Evolutionary conservation across 2,888 invertebrate species (phyloP).

Genomic region (Eurois occulta): DNA sequence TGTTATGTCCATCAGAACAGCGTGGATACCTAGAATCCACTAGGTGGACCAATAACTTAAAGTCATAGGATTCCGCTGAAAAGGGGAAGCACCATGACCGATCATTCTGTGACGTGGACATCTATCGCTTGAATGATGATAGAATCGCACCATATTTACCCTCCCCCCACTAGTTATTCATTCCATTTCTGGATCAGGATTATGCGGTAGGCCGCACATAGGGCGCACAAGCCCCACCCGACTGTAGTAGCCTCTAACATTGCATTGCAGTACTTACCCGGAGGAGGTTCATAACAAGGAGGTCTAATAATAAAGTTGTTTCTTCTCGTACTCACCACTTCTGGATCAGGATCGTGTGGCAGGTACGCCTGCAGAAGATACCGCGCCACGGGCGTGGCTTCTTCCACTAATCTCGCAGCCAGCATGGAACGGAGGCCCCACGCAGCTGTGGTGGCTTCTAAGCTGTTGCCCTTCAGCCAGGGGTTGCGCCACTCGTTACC

Average conservation of each 20-base stretch:
- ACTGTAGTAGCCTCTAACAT: not conserved
- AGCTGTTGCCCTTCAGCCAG: constrained; percentile 83
- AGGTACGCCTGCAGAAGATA: constrained; percentile 80
- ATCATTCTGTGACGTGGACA: not conserved
- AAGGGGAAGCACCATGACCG: not conserved
- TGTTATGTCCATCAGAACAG: not conserved
- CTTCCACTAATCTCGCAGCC: constrained; percentile 79
- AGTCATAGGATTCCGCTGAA: not conserved
- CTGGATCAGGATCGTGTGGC: constrained; percentile 82
- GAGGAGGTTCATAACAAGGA: not conserved
- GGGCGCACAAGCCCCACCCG: not conserved
- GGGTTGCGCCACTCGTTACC: constrained; percentile 86
- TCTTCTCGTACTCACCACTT: constrained; percentile 77
- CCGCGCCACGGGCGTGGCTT: constrained; percentile 82
- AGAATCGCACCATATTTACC: not conserved
- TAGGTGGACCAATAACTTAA: not conserved
- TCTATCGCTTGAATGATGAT: not conserved
- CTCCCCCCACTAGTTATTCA: too few relatives aligned
- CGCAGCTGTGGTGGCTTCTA: constrained; percentile 95
- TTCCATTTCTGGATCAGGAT: too few relatives aligned
- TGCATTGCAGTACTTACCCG: not conserved
- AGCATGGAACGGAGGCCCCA: constrained; percentile 95
- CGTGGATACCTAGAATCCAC: not conserved
- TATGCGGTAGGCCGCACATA: too few relatives aligned
- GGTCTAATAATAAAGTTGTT: not conserved